These are phyloP conservation scores for Tachina lurida DNA, from an alignment of 2,888 invertebrate genomes.

Conservation along the genomic window DNA sequence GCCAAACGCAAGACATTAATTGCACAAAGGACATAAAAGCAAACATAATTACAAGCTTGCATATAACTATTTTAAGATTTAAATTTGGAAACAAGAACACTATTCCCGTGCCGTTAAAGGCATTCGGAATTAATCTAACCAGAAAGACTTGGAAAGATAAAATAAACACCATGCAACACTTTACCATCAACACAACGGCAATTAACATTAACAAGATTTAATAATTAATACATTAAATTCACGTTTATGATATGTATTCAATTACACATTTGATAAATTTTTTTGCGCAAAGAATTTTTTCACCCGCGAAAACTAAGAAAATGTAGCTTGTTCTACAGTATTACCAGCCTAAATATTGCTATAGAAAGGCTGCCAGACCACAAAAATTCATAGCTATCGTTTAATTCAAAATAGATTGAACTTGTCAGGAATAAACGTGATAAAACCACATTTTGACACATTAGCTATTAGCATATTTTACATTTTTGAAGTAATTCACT, in stretches of 20 bases:
- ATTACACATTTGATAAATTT: not conserved
- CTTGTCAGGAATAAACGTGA: not conserved
- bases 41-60: not conserved
- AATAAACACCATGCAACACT: too few relatives aligned
- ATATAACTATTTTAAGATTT: too few relatives aligned
- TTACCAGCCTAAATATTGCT: not conserved
- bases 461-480: too few relatives aligned
- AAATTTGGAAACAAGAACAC: too few relatives aligned
- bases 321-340: not conserved
- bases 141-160: too few relatives aligned
- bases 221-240: not conserved
- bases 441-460: too few relatives aligned
- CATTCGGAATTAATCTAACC: too few relatives aligned
- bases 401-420: not conserved
- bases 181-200: not conserved
- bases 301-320: not conserved
- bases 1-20: too few relatives aligned
- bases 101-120: not conserved
- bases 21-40: too few relatives aligned
- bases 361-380: not conserved
- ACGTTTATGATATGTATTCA: not conserved
- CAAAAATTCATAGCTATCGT: not conserved
- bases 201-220: not conserved
- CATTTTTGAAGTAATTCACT: too few relatives aligned
- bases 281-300: not conserved